phyloP scores from a whole-genome alignment of 2,113 vertebrate species.

The Centropristis striata region DNA sequence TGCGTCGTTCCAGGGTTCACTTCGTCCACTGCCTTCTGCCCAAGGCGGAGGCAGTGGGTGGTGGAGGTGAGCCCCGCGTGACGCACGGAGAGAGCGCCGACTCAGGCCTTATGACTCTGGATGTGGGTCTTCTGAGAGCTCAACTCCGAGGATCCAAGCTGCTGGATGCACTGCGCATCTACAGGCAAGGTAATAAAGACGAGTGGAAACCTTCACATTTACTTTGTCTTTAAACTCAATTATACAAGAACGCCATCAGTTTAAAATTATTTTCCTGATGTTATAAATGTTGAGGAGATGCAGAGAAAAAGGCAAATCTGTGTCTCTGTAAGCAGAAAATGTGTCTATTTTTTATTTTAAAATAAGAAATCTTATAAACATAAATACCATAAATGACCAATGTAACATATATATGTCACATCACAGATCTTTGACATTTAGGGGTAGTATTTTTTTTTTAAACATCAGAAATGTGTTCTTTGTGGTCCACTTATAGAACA shows the following conservation, averaged over 20 bases:
- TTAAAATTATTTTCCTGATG: no score
- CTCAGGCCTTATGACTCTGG: constrained; percentile 93
- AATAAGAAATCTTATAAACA: no score
- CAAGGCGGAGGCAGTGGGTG: constrained; percentile 85
- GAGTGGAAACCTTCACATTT: background rate
- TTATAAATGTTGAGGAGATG: no score
- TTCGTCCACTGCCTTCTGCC: constrained; percentile 96
- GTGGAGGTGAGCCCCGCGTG: constrained; percentile 88
- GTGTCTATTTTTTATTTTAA: no score
- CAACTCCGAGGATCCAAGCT: constrained; percentile 95
- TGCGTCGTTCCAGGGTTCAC: constrained; percentile 94
- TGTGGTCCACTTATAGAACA: no score
- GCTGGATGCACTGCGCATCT: constrained; percentile 94
- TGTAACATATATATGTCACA: no score
- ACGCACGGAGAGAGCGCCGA: constrained; percentile 90
- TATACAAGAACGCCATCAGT: background rate
- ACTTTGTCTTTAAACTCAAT: background rate
- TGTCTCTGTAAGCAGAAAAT: no score
- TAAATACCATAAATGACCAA: no score
- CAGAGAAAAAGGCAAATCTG: no score
- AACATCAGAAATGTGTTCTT: no score
- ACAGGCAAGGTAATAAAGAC: constrained; percentile 93
- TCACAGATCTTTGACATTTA: no score
- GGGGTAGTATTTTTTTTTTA: no score
- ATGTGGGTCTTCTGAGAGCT: constrained; percentile 91